Evolutionary conservation across 2,888 invertebrate species (phyloP).

Genomic region (Mesorhabditis spiculigera): DNA sequence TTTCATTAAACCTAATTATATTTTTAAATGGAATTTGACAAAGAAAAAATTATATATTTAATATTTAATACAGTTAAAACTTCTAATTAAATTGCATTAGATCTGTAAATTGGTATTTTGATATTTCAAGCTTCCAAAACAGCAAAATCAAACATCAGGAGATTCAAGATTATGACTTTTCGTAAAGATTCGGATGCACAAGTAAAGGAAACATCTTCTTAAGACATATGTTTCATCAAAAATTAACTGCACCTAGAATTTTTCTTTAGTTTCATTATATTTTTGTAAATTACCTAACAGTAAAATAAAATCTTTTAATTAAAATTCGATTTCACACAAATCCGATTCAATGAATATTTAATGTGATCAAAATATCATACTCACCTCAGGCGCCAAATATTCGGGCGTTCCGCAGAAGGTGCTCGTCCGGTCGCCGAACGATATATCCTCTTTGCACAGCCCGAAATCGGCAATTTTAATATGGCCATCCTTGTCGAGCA

Average conservation of each 20-base stretch:
- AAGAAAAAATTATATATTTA: neutral
- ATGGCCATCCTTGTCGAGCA: conserved; percentile 96
- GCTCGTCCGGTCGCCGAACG: conserved; percentile 73
- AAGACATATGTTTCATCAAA: no score
- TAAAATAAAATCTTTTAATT: neutral
- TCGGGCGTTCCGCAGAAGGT: conserved; percentile 75
- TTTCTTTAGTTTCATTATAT: no score
- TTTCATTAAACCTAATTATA: neutral
- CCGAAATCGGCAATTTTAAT: conserved; percentile 99
- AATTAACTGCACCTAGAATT: no score
- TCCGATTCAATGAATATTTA: neutral
- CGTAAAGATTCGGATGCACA: no score
- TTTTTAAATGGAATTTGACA: neutral
- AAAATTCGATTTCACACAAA: neutral
- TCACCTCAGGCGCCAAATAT: conserved; percentile 86
- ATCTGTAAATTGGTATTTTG: no score
- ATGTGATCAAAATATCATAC: conserved; percentile 10
- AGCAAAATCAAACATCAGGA: no score
- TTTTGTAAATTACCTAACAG: neutral
- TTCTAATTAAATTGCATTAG: neutral
- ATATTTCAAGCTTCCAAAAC: no score
- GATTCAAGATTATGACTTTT: no score
- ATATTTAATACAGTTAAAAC: neutral
- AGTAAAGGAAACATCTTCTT: no score
- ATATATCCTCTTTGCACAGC: conserved; percentile 97